Evolutionary conservation across 2,888 invertebrate genomes (phyloP), one percentile per base, ranked within the genome.

Genomic region (Lycia hirtaria): DNA sequence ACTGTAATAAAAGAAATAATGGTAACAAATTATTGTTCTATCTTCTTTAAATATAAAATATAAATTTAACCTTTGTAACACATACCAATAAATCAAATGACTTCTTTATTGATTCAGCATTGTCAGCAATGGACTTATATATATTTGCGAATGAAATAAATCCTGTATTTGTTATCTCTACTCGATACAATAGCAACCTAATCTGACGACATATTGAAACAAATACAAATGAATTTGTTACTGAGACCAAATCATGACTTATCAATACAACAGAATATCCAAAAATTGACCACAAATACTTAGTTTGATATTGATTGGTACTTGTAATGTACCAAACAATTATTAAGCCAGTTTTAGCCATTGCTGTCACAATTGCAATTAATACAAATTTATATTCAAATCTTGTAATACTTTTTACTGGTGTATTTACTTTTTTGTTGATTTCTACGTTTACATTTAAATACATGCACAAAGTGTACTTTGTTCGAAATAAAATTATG

Each of bases 41-140:
- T 10, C 3, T 19, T 17, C 4, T 35, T 35, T 17, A 9, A 32
- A 12, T 4, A 3, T 14, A 1, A 15, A 1, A 1, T 15, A 14
- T 32, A 4, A n/a, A 28, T 12, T 12, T 33, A 33, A 14, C 15
- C 1, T 33, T 33, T 7, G 40, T 0, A 10, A 22, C 6, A 51
- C 51, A 24, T 33, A 51, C 51, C 41, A 51, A 17, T 9, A 19
- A 17, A 26, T 51, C 43, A 28, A 51, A 43, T 6, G 14, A 33
- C 2, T 1, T 43, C 26, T 51, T 43, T 1, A 43, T 51, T 5
- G 12, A 6, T 33, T 43, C 51, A 12, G 41, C 35, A 19, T 17
- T 4, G 12, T 51, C 43, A 5, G 12, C 51, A 9, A 51, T 43
- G 4, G 33, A 15, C 19, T 43, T 51, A 6, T 51, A 51, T 17